phyloP scores from a whole-genome alignment of 2,888 invertebrate species.

The Stenotaenia linearis region DNA sequence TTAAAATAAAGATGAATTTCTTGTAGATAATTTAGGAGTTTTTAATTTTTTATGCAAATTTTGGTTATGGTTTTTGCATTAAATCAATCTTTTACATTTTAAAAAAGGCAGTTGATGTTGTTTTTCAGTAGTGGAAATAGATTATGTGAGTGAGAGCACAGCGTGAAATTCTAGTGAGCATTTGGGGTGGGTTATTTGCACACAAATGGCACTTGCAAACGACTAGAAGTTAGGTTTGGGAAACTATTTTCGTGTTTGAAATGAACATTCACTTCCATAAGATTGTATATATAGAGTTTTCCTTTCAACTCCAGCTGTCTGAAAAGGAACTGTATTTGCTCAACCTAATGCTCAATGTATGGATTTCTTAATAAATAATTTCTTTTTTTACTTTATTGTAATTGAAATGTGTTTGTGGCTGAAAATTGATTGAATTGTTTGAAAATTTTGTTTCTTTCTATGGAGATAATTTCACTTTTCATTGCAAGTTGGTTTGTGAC shows the following conservation, averaged over 20 bases:
- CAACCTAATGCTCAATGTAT: background rate
- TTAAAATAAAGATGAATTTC: too few relatives aligned
- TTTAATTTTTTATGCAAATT: too few relatives aligned
- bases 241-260: background rate
- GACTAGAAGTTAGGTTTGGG: background rate
- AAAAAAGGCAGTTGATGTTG: background rate
- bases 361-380: background rate
- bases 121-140: background rate
- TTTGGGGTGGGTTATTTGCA: background rate
- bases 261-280: background rate
- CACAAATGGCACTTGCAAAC: background rate
- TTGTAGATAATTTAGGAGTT: too few relatives aligned
- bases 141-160: background rate
- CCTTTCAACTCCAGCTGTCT: background rate
- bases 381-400: background rate
- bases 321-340: background rate
- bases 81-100: background rate
- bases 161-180: background rate
- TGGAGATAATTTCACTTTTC: too few relatives aligned
- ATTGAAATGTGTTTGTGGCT: background rate
- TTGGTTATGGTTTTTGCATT: background rate
- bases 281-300: background rate
- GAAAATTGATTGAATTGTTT: background rate
- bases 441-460: too few relatives aligned
- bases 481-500: too few relatives aligned